phyloP scores from a whole-genome alignment of 2,797 vertebrate genomes.

The Dromococcyx pavoninus region DNA sequence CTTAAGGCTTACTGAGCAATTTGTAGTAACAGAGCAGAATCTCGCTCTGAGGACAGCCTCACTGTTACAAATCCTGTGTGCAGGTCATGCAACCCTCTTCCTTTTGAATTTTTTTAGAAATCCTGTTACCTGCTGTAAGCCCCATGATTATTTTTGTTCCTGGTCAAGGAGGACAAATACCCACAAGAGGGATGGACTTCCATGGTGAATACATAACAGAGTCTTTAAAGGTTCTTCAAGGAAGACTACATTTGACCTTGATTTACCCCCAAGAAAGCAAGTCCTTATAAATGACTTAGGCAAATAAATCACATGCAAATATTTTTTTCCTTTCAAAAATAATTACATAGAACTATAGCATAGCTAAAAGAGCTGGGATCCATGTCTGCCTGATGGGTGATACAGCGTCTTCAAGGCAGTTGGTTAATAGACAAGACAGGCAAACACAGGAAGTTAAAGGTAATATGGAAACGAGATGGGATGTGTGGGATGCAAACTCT shows the following conservation, averaged over 20 bases:
- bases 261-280: background rate
- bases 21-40: background rate
- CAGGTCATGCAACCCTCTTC: background rate
- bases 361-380: background rate
- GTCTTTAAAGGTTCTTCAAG: background rate
- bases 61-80: background rate
- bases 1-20: background rate
- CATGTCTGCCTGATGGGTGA: background rate
- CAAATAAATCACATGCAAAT: background rate
- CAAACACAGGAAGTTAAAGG: background rate
- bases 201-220: rapidly evolving
- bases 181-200: background rate
- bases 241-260: background rate
- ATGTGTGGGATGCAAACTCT: background rate
- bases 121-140: background rate
- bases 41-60: background rate
- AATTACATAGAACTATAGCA: background rate
- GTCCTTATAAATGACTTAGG: background rate
- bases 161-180: background rate
- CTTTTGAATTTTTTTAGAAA: background rate
- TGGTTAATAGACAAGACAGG: background rate
- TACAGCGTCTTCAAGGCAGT: background rate
- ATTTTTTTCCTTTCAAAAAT: background rate
- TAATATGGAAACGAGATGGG: background rate
- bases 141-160: background rate